A percentile compares a stretch with the other conserved stretches of the same genome.
Conservation (phyloP, 2,888 invertebrate genomes). For the Cheilosia scutellata region DNA sequence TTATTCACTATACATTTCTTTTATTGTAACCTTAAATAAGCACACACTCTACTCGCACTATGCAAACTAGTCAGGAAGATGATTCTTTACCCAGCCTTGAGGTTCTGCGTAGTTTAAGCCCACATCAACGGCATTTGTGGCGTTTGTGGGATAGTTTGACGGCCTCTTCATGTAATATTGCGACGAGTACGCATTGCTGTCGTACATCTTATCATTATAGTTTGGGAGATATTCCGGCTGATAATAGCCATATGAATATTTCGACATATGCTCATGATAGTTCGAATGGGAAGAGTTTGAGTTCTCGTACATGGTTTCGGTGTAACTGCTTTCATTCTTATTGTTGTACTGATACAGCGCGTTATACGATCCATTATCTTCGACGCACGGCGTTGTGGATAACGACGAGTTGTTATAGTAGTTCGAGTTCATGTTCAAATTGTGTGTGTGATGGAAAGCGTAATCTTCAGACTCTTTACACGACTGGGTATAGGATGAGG, state of each 20-base stretch:
- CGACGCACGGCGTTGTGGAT: slow-evolving; percentile 30
- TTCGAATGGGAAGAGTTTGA: slow-evolving; percentile 50
- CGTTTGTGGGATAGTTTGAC: slow-evolving; percentile 52
- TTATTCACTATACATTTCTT: slow-evolving; percentile 59
- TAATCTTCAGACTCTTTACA: slow-evolving; percentile 46
- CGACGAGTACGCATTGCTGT: slow-evolving; percentile 46
- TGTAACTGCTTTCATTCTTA: slow-evolving; percentile 54
- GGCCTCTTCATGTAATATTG: slow-evolving; percentile 64
- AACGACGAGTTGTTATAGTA: slow-evolving; percentile 54
- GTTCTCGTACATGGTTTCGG: slow-evolving; percentile 56
- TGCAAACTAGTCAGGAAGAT: slow-evolving; percentile 62
- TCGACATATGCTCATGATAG: slow-evolving; percentile 79
- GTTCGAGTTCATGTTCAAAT: slow-evolving; percentile 34
- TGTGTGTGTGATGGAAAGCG: slow-evolving; percentile 49
- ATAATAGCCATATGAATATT: slow-evolving; percentile 81
- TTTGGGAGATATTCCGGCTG: slow-evolving; percentile 81
- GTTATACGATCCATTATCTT: slow-evolving; percentile 48
- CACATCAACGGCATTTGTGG: slow-evolving; percentile 60
- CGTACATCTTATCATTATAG: slow-evolving; percentile 77
- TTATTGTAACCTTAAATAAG: slow-evolving; percentile 35
- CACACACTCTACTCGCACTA: slow-evolving; percentile 16
- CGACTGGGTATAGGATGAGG: slow-evolving; percentile 32
- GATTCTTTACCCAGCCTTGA: slow-evolving; percentile 69
- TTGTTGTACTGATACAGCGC: slow-evolving; percentile 61
- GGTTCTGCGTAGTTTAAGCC: slow-evolving; percentile 63